phyloP scores from a whole-genome alignment of 2,888 invertebrate species.

The Hyppa rectilinea region DNA sequence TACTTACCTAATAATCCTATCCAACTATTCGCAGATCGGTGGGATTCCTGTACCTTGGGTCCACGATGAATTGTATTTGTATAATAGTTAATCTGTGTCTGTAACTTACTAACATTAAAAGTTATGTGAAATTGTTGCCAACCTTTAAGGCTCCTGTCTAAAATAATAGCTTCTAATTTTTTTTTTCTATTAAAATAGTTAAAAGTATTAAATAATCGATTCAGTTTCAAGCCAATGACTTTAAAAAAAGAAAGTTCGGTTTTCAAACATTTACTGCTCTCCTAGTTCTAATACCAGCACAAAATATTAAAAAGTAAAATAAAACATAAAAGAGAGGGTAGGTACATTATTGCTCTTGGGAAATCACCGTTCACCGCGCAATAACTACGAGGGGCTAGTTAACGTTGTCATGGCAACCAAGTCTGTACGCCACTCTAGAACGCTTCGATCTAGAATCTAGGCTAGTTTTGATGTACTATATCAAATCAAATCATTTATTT shows the following conservation, averaged over 20 bases:
- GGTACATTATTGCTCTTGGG: constrained; percentile 56
- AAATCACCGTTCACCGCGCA: constrained; percentile 57
- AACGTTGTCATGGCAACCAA: constrained; percentile 54
- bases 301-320: constrained; percentile 48
- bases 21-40: too few relatives aligned
- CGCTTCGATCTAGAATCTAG: background rate
- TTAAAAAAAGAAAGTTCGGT: background rate
- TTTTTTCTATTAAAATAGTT: background rate
- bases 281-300: constrained; percentile 19
- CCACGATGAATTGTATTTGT: too few relatives aligned
- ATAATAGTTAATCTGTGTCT: too few relatives aligned
- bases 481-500: too few relatives aligned
- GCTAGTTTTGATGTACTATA: background rate
- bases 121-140: too few relatives aligned
- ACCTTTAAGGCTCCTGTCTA: too few relatives aligned
- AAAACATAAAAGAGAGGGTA: constrained; percentile 48
- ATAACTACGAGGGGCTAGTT: constrained; percentile 53
- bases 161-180: too few relatives aligned
- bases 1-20: background rate
- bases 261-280: background rate
- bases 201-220: background rate
- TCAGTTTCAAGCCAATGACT: too few relatives aligned
- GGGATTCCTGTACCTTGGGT: too few relatives aligned
- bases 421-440: constrained; percentile 5
- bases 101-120: too few relatives aligned